phyloP scores from a whole-genome alignment of 2,797 vertebrate species.

The Darevskia mixta region DNA sequence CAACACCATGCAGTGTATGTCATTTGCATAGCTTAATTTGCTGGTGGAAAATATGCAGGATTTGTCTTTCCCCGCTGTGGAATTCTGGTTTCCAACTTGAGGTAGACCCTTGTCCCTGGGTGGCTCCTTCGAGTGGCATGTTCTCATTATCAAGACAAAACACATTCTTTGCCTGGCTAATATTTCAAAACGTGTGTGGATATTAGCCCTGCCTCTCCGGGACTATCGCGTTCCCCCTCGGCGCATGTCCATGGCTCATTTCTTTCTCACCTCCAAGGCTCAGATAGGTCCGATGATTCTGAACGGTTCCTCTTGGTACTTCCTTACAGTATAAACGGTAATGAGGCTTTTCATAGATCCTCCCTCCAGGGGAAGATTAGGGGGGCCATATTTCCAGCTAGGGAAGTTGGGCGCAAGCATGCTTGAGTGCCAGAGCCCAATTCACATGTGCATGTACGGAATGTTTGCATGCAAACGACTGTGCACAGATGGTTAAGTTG shows the following conservation, averaged over 20 bases:
- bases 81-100: not conserved
- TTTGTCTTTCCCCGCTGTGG: not conserved
- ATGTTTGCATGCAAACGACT: not conserved
- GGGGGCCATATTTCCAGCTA: slow-evolving; percentile 15
- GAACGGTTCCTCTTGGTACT: slow-evolving; percentile 60
- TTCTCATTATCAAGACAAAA: slow-evolving; percentile 55
- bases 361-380: slow-evolving; percentile 22
- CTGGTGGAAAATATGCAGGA: not conserved
- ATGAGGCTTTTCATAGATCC: slow-evolving; percentile 52
- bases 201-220: slow-evolving; percentile 30
- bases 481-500: slow-evolving; percentile 14
- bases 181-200: slow-evolving; percentile 56
- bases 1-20: not conserved
- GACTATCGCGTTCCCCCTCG: slow-evolving; percentile 44
- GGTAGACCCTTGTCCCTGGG: not conserved
- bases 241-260: slow-evolving; percentile 53
- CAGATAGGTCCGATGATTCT: slow-evolving; percentile 40
- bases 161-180: slow-evolving; percentile 34
- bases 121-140: slow-evolving; percentile 21
- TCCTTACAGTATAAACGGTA: slow-evolving; percentile 56
- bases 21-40: slow-evolving; percentile 5
- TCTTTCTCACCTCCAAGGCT: slow-evolving; percentile 51
- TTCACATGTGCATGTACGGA: slow-evolving; percentile 14
- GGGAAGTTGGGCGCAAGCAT: not conserved
- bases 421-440: slow-evolving; percentile 33